These are phyloP conservation scores for Pseudorhiza aurosa DNA, from an alignment of 30 jellyfish, hydroid and myxozoan genomes.

Conservation along the genomic window DNA sequence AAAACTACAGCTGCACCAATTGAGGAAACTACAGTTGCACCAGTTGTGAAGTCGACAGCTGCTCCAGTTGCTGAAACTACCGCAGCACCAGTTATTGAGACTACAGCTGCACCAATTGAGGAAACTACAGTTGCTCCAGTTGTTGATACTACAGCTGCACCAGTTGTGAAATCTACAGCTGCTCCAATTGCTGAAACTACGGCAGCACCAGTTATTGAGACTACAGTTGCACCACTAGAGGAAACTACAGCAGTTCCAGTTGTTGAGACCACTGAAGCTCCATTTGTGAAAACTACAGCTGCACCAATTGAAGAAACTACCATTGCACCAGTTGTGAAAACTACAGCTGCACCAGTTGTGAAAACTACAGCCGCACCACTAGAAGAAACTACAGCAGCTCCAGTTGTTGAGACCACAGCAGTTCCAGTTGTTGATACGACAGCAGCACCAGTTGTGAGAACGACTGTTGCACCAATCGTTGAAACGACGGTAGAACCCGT, in stretches of 20 bases:
- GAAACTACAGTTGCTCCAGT: slow-evolving; percentile 35
- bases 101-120: slow-evolving; percentile 44
- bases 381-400: slow-evolving; percentile 20
- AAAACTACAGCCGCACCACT: slow-evolving; percentile 23
- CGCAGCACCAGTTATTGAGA: slow-evolving; percentile 9
- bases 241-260: slow-evolving; percentile 29
- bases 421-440: slow-evolving; percentile 47
- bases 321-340: slow-evolving; percentile 30
- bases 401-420: slow-evolving; percentile 28
- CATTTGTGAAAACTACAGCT: slow-evolving; percentile 12
- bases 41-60: slow-evolving; percentile 30
- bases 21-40: slow-evolving; percentile 20
- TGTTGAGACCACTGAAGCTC: slow-evolving; percentile 17
- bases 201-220: slow-evolving; percentile 16
- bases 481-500: slow-evolving; percentile 26
- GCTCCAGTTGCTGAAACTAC: slow-evolving; percentile 29
- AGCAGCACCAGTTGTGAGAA: slow-evolving; percentile 24
- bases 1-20: slow-evolving; percentile 27
- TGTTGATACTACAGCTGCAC: slow-evolving; percentile 20
- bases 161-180: slow-evolving; percentile 22
- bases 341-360: slow-evolving; percentile 13
- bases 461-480: slow-evolving; percentile 32
- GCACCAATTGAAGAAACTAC: slow-evolving; percentile 27
- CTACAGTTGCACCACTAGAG: slow-evolving; percentile 8
- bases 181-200: slow-evolving; percentile 42